Conservation (phyloP, 2,888 invertebrate genomes). For the Azorinus chamasolen region DNA sequence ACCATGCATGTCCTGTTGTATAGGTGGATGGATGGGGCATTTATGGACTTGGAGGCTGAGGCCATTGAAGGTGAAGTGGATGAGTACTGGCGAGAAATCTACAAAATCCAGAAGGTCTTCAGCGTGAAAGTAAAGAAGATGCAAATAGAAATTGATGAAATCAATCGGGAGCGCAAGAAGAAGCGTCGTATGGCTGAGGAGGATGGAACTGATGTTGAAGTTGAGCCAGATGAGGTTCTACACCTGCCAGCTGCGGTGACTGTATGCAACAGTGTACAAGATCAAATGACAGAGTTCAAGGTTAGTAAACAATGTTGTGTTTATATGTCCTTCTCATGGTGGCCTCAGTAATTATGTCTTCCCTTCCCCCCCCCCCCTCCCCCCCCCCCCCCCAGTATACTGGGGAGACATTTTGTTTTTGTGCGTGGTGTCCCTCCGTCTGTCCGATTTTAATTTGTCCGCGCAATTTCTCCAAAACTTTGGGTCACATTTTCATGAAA, state of each 20-base stretch:
- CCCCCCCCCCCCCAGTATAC: too few relatives aligned
- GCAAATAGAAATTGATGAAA: slow-evolving; percentile 83
- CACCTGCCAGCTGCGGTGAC: slow-evolving; percentile 88
- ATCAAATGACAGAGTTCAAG: slow-evolving; percentile 88
- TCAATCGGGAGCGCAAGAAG: slow-evolving; percentile 84
- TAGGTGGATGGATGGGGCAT: slow-evolving; percentile 96
- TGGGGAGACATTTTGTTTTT: too few relatives aligned
- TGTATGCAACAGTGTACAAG: slow-evolving; percentile 83
- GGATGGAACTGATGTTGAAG: slow-evolving; percentile 87
- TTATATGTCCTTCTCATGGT: background rate
- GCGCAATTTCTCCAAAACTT: too few relatives aligned
- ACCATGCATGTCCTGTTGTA: too few relatives aligned
- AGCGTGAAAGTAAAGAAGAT: slow-evolving; percentile 85
- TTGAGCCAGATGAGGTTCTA: slow-evolving; percentile 87
- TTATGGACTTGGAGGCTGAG: slow-evolving; percentile 93
- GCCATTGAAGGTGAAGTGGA: slow-evolving; percentile 93
- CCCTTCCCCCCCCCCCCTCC: too few relatives aligned
- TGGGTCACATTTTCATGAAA: too few relatives aligned
- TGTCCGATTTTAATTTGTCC: too few relatives aligned
- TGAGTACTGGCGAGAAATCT: slow-evolving; percentile 91
- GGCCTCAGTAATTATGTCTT: background rate
- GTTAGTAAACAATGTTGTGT: slow-evolving; percentile 67
- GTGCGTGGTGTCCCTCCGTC: too few relatives aligned
- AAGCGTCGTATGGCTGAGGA: slow-evolving; percentile 88
- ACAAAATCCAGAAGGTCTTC: slow-evolving; percentile 91